Evolutionary conservation across 2,797 vertebrate genomes (phyloP).

Genomic region (Alca torda): DNA sequence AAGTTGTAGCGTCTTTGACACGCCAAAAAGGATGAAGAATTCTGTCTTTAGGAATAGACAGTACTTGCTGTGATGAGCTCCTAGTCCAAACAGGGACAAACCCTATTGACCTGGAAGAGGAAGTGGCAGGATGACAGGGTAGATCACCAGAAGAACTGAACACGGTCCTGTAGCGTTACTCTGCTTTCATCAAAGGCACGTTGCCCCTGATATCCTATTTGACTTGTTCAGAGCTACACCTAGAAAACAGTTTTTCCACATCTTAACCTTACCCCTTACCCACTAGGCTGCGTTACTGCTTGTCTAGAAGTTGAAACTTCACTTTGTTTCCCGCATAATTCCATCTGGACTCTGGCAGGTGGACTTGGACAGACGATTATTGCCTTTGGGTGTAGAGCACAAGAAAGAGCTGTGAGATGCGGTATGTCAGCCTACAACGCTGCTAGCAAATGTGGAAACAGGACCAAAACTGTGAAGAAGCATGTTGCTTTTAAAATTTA

Average conservation of each 20-base stretch:
- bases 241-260: background rate
- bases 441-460: background rate
- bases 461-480: background rate
- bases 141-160: background rate
- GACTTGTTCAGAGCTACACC: background rate
- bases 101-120: accelerated
- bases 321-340: background rate
- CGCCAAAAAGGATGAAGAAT: background rate
- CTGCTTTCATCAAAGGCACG: background rate
- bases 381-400: background rate
- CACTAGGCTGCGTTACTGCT: background rate
- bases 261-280: background rate
- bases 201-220: background rate
- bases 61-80: background rate
- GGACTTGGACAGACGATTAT: background rate
- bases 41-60: background rate
- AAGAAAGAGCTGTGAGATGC: background rate
- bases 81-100: background rate
- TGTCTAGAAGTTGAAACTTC: background rate
- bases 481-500: background rate
- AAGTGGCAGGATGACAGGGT: background rate
- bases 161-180: background rate
- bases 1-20: background rate
- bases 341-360: background rate
- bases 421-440: background rate